A percentile compares a stretch with the other conserved stretches of the same genome.
These are phyloP conservation scores for Urocynchramus pylzowi DNA, from an alignment of 2,113 vertebrate genomes.

Conservation along the genomic window DNA sequence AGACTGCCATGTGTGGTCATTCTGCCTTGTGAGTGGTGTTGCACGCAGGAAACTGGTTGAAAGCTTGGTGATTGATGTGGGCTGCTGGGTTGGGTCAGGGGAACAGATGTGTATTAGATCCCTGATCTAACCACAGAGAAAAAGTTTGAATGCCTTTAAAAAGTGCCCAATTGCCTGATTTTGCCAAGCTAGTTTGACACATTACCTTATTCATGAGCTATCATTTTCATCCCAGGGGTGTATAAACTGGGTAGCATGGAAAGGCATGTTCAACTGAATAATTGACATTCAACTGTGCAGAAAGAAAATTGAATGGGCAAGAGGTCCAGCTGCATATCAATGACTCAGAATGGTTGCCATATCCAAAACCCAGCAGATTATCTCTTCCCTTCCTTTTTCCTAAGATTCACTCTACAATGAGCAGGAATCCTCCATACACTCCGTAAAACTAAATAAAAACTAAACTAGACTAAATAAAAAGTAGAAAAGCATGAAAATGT, in stretches of 20 bases:
- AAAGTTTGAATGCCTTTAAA: constrained; percentile 46
- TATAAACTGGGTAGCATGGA: background rate
- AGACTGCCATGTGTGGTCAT: background rate
- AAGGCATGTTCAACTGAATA: constrained; percentile 38
- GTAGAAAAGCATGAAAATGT: background rate
- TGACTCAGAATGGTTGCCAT: background rate
- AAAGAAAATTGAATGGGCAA: constrained; percentile 45
- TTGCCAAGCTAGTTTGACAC: constrained; percentile 50
- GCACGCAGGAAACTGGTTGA: background rate
- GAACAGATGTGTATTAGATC: constrained; percentile 35
- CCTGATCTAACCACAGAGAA: constrained; percentile 27
- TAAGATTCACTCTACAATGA: background rate
- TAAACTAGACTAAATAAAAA: background rate
- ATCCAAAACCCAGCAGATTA: constrained; percentile 7
- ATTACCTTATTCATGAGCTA: constrained; percentile 46
- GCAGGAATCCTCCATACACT: background rate
- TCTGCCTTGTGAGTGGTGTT: background rate
- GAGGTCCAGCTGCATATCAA: constrained; percentile 36
- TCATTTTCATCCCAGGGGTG: background rate
- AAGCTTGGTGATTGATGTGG: background rate
- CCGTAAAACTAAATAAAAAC: background rate
- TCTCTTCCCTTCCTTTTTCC: constrained; percentile 3
- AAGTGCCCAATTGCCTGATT: constrained; percentile 36
- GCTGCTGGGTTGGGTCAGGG: constrained; percentile 53
- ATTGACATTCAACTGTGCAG: constrained; percentile 11